Base-by-base conservation (phyloP, 92 coral and sea anemone species). In the Virgularia gustaviana region DNA sequence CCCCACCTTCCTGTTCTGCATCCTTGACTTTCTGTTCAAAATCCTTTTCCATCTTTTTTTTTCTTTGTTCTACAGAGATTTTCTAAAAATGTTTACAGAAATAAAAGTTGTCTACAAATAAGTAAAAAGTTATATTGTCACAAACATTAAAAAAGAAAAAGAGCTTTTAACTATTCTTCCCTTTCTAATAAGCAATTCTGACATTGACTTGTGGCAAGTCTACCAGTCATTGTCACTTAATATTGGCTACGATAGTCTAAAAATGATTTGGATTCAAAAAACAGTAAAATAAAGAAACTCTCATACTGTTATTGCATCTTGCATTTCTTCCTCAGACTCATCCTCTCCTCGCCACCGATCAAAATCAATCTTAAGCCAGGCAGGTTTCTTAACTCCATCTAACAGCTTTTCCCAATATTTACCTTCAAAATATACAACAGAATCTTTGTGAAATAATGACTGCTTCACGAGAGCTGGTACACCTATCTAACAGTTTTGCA, bases 1-100 rank as follows among this genome's bases (percentile, higher is more conserved):
- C n/a, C n/a, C n/a, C 55, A 65, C 72, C 56, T 68, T 68, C 75
- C 33, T 68, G 60, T 31, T 68, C 75, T 25, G 75, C 75, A n/a
- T 68, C 75, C 35, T 25, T 29, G 19, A 68, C 60, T 44, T 68
- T 53, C n/a, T 49, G 30, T 68, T 68, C 61, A 19, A 68, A 32
- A 18, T 68, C 41, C 19, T 43, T 29, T 31, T 68, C 27, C 75
- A 68, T 68, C 22, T 68, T 42, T 33, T 68, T 68, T 32, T 27
- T 49, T 34, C 75, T 49, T 3, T 68, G 75, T 20, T 68, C 75
- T 47, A 68, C 75, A 29, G 75, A 68, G n/a, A 68, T 68, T 68
- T 32, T 68, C 75, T 68, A 55, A 68, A n/a, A 55, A 49, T 2
- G 11, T 1, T 32, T 32, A 60, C 19, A 2, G 29, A 58, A 47